A percentile compares a stretch with the other conserved stretches of the same genome.
phyloP scores from a whole-genome alignment of 2,797 vertebrate genomes.

The Myotis findleyi region DNA sequence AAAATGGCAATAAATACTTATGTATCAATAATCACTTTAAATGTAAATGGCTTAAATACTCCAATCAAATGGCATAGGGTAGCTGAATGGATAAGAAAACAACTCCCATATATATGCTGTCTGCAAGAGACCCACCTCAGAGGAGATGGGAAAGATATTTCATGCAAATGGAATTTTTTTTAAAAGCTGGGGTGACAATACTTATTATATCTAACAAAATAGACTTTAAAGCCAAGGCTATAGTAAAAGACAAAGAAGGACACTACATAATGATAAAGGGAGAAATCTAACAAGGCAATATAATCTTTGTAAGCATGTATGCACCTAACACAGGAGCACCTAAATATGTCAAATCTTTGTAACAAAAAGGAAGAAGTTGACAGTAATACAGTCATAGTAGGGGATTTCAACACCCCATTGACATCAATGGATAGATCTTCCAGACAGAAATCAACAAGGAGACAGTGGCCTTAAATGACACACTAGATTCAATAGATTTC shows the following conservation, averaged over 20 bases:
- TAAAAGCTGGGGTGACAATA: neutral
- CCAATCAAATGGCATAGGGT: too few species aligned
- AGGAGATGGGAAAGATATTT: neutral
- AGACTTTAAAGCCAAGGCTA: neutral
- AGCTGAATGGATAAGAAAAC: neutral
- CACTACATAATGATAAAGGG: neutral
- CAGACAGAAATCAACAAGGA: neutral
- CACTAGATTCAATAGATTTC: neutral
- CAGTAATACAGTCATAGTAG: neutral
- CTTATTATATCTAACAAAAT: neutral
- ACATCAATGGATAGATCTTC: neutral
- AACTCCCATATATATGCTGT: neutral
- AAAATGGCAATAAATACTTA: too few species aligned
- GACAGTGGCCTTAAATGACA: neutral
- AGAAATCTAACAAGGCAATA: neutral
- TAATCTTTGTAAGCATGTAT: neutral
- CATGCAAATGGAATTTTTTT: neutral
- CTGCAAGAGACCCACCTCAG: neutral
- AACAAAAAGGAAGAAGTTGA: neutral
- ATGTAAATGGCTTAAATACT: too few species aligned
- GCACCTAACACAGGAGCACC: neutral
- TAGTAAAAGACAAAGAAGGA: neutral
- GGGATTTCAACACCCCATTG: neutral
- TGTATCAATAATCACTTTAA: too few species aligned
- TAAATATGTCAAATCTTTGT: neutral